Percentiles rank a stretch among this genome's conserved stretches.
Evolutionary conservation across 2,797 vertebrate genomes (phyloP).

Genomic region (Decapterus maruadsi): DNA sequence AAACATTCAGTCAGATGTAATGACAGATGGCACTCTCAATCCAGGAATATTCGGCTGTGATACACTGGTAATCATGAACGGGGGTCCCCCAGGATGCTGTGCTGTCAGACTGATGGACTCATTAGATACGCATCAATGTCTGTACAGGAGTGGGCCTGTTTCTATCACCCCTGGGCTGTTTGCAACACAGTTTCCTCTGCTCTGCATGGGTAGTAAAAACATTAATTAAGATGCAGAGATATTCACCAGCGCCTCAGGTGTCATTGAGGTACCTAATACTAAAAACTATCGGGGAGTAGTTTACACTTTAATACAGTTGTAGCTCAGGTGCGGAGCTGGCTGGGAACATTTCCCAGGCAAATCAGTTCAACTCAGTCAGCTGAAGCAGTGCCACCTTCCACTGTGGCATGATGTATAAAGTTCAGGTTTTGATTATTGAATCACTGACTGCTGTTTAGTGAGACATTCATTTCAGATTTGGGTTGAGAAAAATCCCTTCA

Average conservation of each 20-base stretch:
- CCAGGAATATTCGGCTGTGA: conserved; percentile 65
- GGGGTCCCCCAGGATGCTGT: conserved; percentile 63
- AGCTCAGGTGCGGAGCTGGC: conserved; percentile 24
- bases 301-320: conserved; percentile 31
- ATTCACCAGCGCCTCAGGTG: conserved; percentile 43
- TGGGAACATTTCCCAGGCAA: conserved; percentile 10
- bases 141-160: conserved; percentile 57
- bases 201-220: conserved; percentile 30
- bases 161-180: conserved; percentile 69
- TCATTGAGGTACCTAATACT: conserved; percentile 28
- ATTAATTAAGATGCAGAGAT: conserved; percentile 71
- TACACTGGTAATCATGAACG: conserved; percentile 57
- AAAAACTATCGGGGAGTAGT: conserved; percentile 29
- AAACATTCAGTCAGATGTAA: conserved; percentile 62
- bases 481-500: background rate
- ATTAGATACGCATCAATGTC: conserved; percentile 75
- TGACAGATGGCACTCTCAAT: conserved; percentile 78
- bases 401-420: no score
- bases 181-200: conserved; percentile 43
- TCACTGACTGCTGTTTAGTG: background rate
- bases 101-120: conserved; percentile 80
- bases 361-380: conserved; percentile 15
- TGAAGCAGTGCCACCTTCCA: background rate
- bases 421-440: conserved; percentile 1
- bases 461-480: conserved; percentile 8